Evolutionary conservation across 1,140 invertebrate genomes (phyloP).

Genomic region (Tetramorium alpestre): DNA sequence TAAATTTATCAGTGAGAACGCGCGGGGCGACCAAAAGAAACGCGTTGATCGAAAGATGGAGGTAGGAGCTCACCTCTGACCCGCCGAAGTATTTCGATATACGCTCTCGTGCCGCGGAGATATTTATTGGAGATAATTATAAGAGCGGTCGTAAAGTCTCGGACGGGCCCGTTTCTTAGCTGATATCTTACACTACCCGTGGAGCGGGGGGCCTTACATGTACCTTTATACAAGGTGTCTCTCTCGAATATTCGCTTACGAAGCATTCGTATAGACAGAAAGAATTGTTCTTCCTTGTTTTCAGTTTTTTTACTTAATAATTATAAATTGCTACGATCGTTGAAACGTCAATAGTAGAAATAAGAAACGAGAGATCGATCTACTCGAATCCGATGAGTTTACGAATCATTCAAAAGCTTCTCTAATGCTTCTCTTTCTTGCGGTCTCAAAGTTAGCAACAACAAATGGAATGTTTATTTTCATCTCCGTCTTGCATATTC

Average conservation of each 20-base stretch:
- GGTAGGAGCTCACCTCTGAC: constrained; percentile 82
- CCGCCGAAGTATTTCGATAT: constrained; percentile 82
- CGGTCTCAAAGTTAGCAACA: background rate
- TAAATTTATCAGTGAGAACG: constrained; percentile 84
- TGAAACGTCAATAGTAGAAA: background rate
- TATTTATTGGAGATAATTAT: constrained; percentile 86
- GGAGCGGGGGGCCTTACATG: constrained; percentile 58
- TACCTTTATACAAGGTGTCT: constrained; percentile 72
- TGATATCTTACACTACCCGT: constrained; percentile 80
- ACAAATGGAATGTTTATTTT: background rate
- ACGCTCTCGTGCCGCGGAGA: constrained; percentile 84
- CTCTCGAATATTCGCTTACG: constrained; percentile 9
- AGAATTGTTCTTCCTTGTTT: background rate
- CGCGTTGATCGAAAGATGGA: constrained; percentile 84
- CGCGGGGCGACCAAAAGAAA: constrained; percentile 80
- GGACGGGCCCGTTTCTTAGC: constrained; percentile 77
- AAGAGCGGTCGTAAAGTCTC: constrained; percentile 85
- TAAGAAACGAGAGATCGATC: background rate
- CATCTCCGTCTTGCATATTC: background rate
- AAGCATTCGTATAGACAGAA: background rate
- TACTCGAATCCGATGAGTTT: background rate
- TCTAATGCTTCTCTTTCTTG: background rate
- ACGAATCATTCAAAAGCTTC: background rate
- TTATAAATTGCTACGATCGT: background rate
- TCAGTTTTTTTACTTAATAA: background rate